Percentiles rank a stretch among this genome's conserved stretches.
Conservation (phyloP, 2,113 vertebrate species). For the Falco punctatus region DNA sequence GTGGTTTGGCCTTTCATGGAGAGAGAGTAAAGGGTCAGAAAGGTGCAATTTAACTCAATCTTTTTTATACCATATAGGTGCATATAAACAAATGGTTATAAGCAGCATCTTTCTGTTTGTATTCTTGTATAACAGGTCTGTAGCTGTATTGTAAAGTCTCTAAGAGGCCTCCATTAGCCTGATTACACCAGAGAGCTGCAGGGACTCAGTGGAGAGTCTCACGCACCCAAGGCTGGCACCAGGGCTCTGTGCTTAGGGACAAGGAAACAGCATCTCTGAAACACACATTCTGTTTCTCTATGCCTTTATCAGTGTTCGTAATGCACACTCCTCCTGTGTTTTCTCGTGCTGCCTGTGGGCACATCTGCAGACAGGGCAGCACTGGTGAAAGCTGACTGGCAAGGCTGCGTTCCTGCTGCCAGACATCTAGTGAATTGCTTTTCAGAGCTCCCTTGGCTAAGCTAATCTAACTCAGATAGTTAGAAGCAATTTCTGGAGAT, state of each 20-base stretch:
- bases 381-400: not conserved
- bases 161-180: not conserved
- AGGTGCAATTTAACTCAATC: not conserved
- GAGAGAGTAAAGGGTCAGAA: not conserved
- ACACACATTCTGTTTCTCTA: not conserved
- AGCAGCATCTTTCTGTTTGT: not conserved
- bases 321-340: not conserved
- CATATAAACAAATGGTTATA: not conserved
- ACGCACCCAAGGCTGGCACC: not conserved
- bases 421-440: not conserved
- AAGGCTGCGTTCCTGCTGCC: not conserved
- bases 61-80: not conserved
- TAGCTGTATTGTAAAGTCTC: not conserved
- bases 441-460: not conserved
- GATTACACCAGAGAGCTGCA: not conserved
- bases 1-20: not conserved
- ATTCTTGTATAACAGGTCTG: not conserved
- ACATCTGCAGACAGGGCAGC: not conserved
- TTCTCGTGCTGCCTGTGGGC: not conserved
- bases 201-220: no score
- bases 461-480: not conserved
- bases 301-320: not conserved
- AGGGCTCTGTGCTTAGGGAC: not conserved
- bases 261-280: not conserved
- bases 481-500: not conserved